phyloP scores from a whole-genome alignment of 2,113 vertebrate genomes.

The Choloepus hoffmanni region DNA sequence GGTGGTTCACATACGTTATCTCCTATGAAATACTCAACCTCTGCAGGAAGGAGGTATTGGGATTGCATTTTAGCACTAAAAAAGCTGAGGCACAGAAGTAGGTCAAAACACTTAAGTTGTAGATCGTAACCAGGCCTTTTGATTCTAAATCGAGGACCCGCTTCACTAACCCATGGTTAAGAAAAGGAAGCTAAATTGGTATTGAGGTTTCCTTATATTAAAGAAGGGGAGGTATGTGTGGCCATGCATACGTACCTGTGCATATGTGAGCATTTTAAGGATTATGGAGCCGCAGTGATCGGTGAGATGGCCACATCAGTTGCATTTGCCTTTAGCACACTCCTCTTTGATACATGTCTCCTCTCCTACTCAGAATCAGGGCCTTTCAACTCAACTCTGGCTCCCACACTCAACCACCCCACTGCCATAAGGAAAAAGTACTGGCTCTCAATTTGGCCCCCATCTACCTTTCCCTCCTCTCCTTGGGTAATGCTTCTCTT shows the following conservation, averaged over 20 bases:
- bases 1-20: neutral
- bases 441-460: neutral
- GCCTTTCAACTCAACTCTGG: neutral
- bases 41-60: no score
- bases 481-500: neutral
- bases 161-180: neutral
- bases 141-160: neutral
- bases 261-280: neutral
- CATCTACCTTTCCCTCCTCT: neutral
- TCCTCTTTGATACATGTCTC: neutral
- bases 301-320: rapidly evolving
- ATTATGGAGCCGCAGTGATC: neutral
- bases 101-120: no score
- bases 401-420: rapidly evolving
- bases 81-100: neutral
- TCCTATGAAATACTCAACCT: neutral
- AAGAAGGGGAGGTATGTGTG: neutral
- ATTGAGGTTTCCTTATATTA: neutral
- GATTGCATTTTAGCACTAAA: neutral
- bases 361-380: neutral
- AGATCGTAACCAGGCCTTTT: neutral
- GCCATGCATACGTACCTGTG: neutral
- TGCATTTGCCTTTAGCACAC: neutral
- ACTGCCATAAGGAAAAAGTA: neutral
- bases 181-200: neutral